phyloP scores from a whole-genome alignment of 2,797 vertebrate species.

The Urosaurus nigricauda region DNA sequence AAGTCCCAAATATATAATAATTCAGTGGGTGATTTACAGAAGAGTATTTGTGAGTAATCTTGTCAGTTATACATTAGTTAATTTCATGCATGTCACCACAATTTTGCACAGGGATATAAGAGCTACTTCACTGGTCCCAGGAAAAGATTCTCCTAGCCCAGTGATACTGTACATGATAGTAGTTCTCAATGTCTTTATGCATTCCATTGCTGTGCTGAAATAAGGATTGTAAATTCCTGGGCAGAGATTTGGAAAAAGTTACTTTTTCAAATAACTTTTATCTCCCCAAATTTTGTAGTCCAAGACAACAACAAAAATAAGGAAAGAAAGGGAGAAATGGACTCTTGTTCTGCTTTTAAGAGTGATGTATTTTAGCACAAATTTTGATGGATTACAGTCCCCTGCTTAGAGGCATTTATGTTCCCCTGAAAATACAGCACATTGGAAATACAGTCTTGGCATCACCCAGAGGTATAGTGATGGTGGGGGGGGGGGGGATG shows the following conservation, averaged over 20 bases:
- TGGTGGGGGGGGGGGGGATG: too few species aligned
- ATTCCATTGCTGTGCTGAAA: background rate
- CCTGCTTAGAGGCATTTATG: background rate
- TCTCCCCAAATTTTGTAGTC: too few species aligned
- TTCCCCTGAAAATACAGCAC: background rate
- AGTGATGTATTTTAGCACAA: too few species aligned
- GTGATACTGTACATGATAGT: background rate
- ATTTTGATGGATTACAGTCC: too few species aligned
- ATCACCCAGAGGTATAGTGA: background rate
- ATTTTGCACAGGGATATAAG: background rate
- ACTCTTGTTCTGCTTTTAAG: too few species aligned
- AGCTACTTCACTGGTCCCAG: too few species aligned
- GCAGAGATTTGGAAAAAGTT: background rate
- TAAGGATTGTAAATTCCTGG: background rate
- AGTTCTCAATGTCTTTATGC: background rate
- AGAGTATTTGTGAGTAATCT: background rate
- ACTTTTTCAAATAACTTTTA: too few species aligned
- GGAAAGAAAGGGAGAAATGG: too few species aligned
- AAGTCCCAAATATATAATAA: conserved; percentile 14
- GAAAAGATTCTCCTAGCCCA: background rate
- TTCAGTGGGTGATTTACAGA: background rate
- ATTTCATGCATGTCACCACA: background rate
- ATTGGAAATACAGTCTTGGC: background rate
- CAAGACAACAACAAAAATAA: background rate
- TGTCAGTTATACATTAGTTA: background rate